Evolutionary conservation across 2,113 vertebrate genomes (phyloP).

Genomic region (Platysteira castanea): DNA sequence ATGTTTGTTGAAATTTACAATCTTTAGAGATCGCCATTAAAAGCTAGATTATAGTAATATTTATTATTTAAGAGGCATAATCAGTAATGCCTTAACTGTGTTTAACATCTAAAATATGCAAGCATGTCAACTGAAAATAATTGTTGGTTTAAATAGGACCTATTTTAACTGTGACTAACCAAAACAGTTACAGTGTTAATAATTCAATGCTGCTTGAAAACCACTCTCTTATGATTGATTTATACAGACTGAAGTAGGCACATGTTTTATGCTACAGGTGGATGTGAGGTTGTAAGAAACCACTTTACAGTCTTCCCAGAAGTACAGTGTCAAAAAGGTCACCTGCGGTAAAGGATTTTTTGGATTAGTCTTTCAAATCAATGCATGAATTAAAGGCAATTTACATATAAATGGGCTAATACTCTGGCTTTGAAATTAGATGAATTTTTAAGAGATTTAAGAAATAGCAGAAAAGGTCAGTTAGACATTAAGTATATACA

Average conservation of each 20-base stretch:
- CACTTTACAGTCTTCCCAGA: conserved; percentile 70
- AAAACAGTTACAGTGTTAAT: conserved; percentile 33
- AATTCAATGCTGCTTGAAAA: conserved; percentile 57
- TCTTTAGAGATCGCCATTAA: background rate
- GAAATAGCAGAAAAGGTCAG: conserved; percentile 78
- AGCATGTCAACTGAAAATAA: background rate
- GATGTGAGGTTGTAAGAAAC: conserved; percentile 59
- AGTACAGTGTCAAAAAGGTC: conserved; percentile 78
- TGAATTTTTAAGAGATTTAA: conserved; percentile 78
- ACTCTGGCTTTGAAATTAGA: conserved; percentile 73
- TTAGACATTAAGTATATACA: conserved; percentile 75
- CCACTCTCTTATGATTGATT: conserved; percentile 42
- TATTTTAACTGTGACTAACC: background rate
- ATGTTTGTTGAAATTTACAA: background rate
- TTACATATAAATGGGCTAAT: conserved; percentile 84
- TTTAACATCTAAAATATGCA: background rate
- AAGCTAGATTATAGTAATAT: background rate
- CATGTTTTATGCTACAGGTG: conserved; percentile 65
- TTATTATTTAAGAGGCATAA: background rate
- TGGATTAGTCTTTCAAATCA: conserved; percentile 79
- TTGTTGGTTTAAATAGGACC: background rate
- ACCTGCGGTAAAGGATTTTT: conserved; percentile 72
- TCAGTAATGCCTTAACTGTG: background rate
- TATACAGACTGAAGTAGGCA: conserved; percentile 46
- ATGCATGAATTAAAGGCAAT: conserved; percentile 81